These are phyloP conservation scores for Poecilus cupreus DNA, from an alignment of 2,888 invertebrate species.

Conservation along the genomic window DNA sequence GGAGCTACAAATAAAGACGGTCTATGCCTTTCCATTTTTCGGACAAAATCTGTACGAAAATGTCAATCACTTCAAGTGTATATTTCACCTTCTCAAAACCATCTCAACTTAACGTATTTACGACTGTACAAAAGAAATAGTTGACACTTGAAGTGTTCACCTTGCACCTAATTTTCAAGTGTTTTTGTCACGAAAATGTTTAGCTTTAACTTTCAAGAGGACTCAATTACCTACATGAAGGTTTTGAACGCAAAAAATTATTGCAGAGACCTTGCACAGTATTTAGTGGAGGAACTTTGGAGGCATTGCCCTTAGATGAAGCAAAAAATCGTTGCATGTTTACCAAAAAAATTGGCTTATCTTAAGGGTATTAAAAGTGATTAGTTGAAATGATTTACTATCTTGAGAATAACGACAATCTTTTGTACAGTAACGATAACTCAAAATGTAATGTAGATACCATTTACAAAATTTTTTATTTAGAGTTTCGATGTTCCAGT, in stretches of 20 bases:
- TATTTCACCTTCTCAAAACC: neutral
- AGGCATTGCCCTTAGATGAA: neutral
- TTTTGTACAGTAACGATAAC: too few species aligned
- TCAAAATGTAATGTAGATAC: too few species aligned
- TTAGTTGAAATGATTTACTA: too few species aligned
- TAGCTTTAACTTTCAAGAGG: neutral
- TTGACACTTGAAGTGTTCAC: neutral
- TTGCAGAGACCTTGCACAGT: constrained; percentile 8
- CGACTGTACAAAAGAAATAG: neutral
- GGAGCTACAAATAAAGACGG: too few species aligned
- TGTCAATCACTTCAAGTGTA: neutral
- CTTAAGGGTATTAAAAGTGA: too few species aligned
- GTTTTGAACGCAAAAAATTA: constrained; percentile 10
- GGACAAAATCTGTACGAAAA: neutral
- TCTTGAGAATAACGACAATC: too few species aligned
- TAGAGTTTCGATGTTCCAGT: too few species aligned
- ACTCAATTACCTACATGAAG: constrained; percentile 26
- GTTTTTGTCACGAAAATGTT: constrained; percentile 21
- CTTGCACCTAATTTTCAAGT: constrained; percentile 7
- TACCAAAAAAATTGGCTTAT: too few species aligned
- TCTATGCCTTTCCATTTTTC: too few species aligned
- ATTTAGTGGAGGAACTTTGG: neutral
- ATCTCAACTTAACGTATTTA: neutral
- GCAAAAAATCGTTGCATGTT: too few species aligned
- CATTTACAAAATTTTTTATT: too few species aligned